Conservation (phyloP, 2,888 invertebrate species). For the Eupithecia inturbata region DNA sequence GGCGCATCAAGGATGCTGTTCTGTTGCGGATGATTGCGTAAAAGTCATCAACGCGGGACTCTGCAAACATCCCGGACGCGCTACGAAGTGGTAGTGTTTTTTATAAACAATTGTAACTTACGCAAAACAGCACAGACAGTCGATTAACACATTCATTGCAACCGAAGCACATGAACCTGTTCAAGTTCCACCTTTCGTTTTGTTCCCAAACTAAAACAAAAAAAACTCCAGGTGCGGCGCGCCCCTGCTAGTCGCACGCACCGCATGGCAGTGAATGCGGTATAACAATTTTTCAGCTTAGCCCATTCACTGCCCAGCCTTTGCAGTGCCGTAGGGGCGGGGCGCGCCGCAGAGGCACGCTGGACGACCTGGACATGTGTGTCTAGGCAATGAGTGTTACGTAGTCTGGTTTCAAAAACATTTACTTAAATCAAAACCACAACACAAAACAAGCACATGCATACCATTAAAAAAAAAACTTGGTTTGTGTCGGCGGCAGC, state of each 20-base stretch:
- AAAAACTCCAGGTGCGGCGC: too few relatives aligned
- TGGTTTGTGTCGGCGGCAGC: constrained; percentile 20
- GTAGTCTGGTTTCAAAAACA: neutral
- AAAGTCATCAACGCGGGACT: too few relatives aligned
- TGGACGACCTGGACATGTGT: neutral
- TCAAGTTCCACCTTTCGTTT: too few relatives aligned
- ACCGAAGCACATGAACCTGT: too few relatives aligned
- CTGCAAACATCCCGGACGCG: too few relatives aligned
- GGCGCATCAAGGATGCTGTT: too few relatives aligned
- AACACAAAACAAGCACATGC: neutral
- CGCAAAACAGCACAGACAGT: neutral
- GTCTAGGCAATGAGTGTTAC: neutral
- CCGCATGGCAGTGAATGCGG: too few relatives aligned
- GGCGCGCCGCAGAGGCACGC: neutral
- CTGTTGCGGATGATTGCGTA: too few relatives aligned
- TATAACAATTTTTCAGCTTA: neutral
- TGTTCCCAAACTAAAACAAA: too few relatives aligned
- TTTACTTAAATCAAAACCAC: neutral
- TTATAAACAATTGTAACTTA: neutral
- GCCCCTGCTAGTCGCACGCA: too few relatives aligned
- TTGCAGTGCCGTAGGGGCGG: neutral
- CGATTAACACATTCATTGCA: too few relatives aligned
- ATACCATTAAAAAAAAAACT: neutral
- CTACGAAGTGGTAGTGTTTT: neutral
- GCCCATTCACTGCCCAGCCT: neutral